These are phyloP conservation scores for Dasyurus viverrinus DNA, from an alignment of 2,113 vertebrate genomes.

Conservation along the genomic window DNA sequence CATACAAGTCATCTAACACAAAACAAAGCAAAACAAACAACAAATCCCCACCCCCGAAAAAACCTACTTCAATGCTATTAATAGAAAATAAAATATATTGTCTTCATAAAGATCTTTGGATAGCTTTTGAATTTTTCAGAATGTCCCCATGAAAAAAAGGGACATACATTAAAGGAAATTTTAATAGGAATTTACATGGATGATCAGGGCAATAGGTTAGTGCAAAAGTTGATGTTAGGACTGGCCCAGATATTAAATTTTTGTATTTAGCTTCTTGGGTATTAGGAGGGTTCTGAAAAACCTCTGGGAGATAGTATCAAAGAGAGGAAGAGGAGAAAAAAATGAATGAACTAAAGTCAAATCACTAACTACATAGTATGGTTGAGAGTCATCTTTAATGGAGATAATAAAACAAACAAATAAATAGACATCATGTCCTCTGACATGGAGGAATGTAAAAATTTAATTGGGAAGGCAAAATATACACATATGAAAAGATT, in stretches of 20 bases:
- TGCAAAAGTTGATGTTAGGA: neutral
- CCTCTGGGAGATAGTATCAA: fast-evolving
- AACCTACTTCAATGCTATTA: too few species aligned
- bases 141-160: neutral
- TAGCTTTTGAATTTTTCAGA: neutral
- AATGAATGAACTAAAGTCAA: neutral
- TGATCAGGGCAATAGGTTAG: neutral
- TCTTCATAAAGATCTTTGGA: neutral
- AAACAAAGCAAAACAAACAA: too few species aligned
- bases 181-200: neutral
- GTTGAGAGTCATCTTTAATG: neutral
- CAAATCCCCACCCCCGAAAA: too few species aligned
- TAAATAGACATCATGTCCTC: fast-evolving
- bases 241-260: neutral
- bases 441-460: too few species aligned
- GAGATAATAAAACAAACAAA: too few species aligned
- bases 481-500: fast-evolving
- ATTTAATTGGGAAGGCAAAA: neutral
- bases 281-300: fast-evolving
- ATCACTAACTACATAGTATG: neutral
- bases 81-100: neutral
- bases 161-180: neutral
- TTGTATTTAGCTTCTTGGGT: neutral
- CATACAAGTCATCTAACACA: too few species aligned
- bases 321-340: neutral